Evolutionary conservation across 2,113 vertebrate species (phyloP), one percentile per base, ranked within the genome.

Genomic region (Cynocephalus volans): DNA sequence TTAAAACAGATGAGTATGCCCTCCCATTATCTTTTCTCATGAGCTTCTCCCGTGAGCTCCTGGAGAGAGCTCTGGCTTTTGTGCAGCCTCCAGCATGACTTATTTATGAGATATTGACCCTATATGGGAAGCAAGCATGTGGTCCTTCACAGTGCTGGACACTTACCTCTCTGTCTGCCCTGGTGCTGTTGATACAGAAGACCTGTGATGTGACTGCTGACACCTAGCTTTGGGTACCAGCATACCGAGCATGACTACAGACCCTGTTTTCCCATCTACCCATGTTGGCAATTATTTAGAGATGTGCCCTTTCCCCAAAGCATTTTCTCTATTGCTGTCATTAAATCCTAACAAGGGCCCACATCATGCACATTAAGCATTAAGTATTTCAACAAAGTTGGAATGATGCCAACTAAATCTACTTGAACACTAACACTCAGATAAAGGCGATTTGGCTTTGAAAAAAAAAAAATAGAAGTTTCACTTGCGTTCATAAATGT

Each of bases 131-230:
- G 95, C 83, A 81, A 93, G 96, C 84, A 11, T 31, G 10, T 26
- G 88, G 76, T 54, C 96, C 90, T 33, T 95, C 94, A 95, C 24
- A 56, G 92, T 2, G 33, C 48, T 96, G 97, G 97, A 88, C 88
- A 92, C 75, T 4, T 5, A 84, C 85, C 97, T 90, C 90, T 98
- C 97, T 96, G 96, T 97, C 96, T 97, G 91, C 58, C 90, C 77
- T 86, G 93, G 62, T 93, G 84, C 54, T 77, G 81, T 88, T 96
- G 97, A 95, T 33, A 76, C 67, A 0, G 8, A 96, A 86, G 69
- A 95, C 97, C 97, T 83, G 97, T 83, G 97, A 90, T 64, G 73
- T 18, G 98, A 98, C 97, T 97, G 52, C 70, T 93, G 98, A 98
- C 26, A 76, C 45, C 81, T n/a, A 92, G 50, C 97, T 93, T 65